Base-by-base conservation (phyloP, 2,113 vertebrate genomes). In the Mola mola region DNA sequence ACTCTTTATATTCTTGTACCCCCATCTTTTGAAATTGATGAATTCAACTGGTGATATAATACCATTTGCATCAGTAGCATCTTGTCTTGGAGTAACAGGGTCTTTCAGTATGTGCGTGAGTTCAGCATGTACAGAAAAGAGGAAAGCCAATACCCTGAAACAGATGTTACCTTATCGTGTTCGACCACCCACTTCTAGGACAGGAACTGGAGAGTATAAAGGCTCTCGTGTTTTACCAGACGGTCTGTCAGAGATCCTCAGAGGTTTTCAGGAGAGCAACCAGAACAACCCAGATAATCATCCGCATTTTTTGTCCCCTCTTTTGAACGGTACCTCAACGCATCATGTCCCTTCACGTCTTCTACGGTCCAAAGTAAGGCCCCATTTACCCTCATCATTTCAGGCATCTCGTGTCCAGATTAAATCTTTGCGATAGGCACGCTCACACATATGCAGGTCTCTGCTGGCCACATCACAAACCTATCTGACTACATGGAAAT, bases 141-240 rank as follows among this genome's bases (percentile, higher is more conserved):
- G 55, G 69, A 61, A 75, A 83, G 55, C 8, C 41, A 60, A 50
- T 69, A 58, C 43, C 13, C 24, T 36, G 13, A 71, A 62, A 37
- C 79, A 79, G 65, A 82, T 75, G 76, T 79, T 50, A 24, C 26
- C 29, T 51, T 53, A 49, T 85, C 61, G 67, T 62, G 37, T 73
- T 56, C 0, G 71, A 66, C 71, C 60, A 72, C 71, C 74, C 67
- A 56, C 37, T 31, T 4, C 12, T 25, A 20, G 17, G 20, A 49
- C 22, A 43, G 16, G 10, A 16, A 44, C 9, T 2, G 8, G 48
- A 21, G 24, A 47, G n/a, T n/a, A 68, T 31, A 63, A 62, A 51
- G 44, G 13, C 21, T 19, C 36, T 0, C 34, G 33, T 37, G 22
- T 60, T 43, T 64, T 41, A 50, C 12, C 28, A 28, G 46, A 15